Conservation (phyloP, 2,888 invertebrate species). For the Folsomia manolachei region DNA sequence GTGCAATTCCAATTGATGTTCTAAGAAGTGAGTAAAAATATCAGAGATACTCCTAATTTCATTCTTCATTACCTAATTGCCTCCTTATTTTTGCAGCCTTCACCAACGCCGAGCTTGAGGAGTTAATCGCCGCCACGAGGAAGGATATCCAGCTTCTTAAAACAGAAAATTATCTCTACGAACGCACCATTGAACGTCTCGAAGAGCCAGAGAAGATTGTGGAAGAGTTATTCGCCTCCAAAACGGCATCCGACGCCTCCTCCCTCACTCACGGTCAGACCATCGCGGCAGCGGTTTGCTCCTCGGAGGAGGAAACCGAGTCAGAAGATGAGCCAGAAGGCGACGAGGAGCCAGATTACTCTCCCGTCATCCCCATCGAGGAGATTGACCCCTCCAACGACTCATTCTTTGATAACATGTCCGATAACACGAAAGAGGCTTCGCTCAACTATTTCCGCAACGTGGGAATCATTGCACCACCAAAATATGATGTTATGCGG, state of each 20-base stretch:
- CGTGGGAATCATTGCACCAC: constrained; percentile 28
- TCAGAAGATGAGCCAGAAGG: constrained; percentile 25
- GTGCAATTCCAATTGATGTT: constrained; percentile 29
- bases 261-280: constrained; percentile 18
- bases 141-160: constrained; percentile 31
- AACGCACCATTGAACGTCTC: constrained; percentile 30
- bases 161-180: constrained; percentile 33
- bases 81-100: too few relatives aligned
- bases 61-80: too few relatives aligned
- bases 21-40: constrained; percentile 24
- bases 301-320: constrained; percentile 28
- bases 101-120: constrained; percentile 25
- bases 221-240: constrained; percentile 13
- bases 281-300: constrained; percentile 20
- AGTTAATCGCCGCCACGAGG: constrained; percentile 26
- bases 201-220: constrained; percentile 32
- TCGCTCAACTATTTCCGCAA: constrained; percentile 23
- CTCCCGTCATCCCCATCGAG: constrained; percentile 23
- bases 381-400: constrained; percentile 31
- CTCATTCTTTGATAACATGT: constrained; percentile 38
- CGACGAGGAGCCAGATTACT: constrained; percentile 6
- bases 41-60: too few relatives aligned
- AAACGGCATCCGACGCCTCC: background rate
- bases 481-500: constrained; percentile 35
- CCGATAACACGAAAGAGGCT: constrained; percentile 26